phyloP scores from a whole-genome alignment of 2,888 invertebrate species.

The Pristionchus exspectatus region DNA sequence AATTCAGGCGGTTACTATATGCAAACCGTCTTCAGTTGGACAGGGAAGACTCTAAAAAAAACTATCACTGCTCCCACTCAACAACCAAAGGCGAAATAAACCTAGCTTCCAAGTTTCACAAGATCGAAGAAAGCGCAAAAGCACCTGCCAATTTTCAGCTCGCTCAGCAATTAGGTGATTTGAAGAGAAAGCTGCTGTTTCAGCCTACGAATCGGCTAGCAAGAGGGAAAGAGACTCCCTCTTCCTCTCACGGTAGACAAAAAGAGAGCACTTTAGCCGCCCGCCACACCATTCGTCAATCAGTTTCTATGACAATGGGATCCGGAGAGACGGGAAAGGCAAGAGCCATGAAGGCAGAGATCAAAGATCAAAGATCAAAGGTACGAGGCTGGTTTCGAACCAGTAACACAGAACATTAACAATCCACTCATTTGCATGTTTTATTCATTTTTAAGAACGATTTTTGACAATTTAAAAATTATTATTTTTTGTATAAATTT shows the following conservation, averaged over 20 bases:
- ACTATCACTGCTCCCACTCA: neutral
- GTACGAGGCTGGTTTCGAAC: neutral
- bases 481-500: neutral
- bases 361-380: neutral
- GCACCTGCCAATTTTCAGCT: neutral
- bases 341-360: neutral
- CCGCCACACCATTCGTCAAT: neutral
- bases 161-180: neutral
- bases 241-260: neutral
- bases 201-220: neutral
- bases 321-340: neutral
- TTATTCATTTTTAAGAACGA: constrained; percentile 42
- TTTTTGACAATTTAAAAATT: constrained; percentile 22
- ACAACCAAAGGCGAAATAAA: neutral
- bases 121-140: neutral
- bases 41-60: no score
- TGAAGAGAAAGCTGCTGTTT: neutral
- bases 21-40: no score
- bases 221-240: neutral
- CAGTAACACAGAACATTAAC: neutral
- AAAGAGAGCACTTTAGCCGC: neutral
- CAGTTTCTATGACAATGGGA: neutral
- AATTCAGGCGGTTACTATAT: no score
- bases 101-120: neutral
- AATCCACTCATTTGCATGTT: neutral